Conservation (phyloP, 2,888 invertebrate genomes). For the Drosophila acutilabella region DNA sequence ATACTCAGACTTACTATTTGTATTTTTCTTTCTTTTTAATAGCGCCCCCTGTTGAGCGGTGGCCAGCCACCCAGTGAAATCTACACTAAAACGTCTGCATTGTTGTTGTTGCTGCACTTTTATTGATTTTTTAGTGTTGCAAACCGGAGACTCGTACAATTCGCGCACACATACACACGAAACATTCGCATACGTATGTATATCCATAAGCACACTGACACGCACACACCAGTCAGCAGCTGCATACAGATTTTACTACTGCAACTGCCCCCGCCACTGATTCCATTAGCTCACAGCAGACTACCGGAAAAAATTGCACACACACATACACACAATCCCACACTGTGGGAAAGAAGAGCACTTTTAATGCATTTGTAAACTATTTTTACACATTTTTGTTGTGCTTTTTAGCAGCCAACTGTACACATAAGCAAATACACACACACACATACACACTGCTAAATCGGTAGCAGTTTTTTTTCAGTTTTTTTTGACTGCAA, state of each 20-base stretch:
- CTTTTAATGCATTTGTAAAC: conserved; percentile 59
- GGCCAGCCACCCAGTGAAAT: conserved; percentile 63
- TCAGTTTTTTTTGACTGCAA: conserved; percentile 55
- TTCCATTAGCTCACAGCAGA: conserved; percentile 21
- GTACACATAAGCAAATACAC: conserved; percentile 55
- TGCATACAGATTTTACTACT: conserved; percentile 58
- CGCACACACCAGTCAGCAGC: conserved; percentile 43
- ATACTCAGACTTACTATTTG: conserved; percentile 24
- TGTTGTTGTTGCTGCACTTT: conserved; percentile 67
- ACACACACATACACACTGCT: conserved; percentile 43
- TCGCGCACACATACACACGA: conserved; percentile 29
- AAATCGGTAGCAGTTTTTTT: conserved; percentile 65
- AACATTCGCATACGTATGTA: conserved; percentile 14
- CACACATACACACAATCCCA: conserved; percentile 51
- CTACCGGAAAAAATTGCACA: conserved; percentile 77
- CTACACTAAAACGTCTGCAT: conserved; percentile 58
- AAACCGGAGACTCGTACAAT: conserved; percentile 65
- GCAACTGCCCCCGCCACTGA: conserved; percentile 18
- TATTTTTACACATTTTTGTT: conserved; percentile 74
- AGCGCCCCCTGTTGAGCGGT: conserved; percentile 38
- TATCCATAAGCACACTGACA: conserved; percentile 20
- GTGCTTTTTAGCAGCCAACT: conserved; percentile 67
- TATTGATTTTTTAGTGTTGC: conserved; percentile 79
- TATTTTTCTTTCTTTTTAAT: conserved; percentile 13
- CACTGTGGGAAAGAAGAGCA: conserved; percentile 27